Evolutionary conservation across 1,140 invertebrate genomes (phyloP).

Genomic region (Drosophila bocki): DNA sequence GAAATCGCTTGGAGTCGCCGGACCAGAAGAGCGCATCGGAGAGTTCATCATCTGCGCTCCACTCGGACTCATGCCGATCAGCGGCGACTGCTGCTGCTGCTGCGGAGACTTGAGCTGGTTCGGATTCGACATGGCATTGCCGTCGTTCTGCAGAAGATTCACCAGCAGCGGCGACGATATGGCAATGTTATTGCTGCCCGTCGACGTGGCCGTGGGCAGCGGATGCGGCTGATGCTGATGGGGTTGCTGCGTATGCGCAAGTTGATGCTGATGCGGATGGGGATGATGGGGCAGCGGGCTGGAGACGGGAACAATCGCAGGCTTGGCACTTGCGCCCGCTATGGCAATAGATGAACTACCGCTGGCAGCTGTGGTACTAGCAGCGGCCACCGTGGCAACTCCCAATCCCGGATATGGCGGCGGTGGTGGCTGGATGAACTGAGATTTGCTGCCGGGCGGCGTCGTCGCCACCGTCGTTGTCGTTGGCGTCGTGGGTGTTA

Average conservation of each 20-base stretch:
- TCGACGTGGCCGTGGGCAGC: slow-evolving; percentile 84
- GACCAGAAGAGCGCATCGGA: slow-evolving; percentile 61
- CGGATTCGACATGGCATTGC: slow-evolving; percentile 83
- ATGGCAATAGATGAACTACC: slow-evolving; percentile 55
- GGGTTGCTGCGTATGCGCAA: slow-evolving; percentile 7
- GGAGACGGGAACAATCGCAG: slow-evolving; percentile 46
- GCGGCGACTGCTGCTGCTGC: slow-evolving; percentile 60
- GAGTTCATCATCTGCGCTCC: slow-evolving; percentile 73
- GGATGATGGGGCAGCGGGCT: slow-evolving; percentile 52
- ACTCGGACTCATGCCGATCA: slow-evolving; percentile 73
- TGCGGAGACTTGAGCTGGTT: slow-evolving; percentile 75
- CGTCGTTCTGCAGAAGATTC: slow-evolving; percentile 95
- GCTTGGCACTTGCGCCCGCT: slow-evolving; percentile 49
- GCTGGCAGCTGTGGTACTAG: slow-evolving; percentile 7
- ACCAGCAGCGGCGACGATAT: slow-evolving; percentile 95
- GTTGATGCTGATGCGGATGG: slow-evolving; percentile 19
- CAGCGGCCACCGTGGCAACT: slow-evolving; percentile 27
- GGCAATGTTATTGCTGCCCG: slow-evolving; percentile 77
- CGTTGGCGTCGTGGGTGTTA: slow-evolving; percentile 40
- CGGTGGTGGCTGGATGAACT: slow-evolving; percentile 84
- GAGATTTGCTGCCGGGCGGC: slow-evolving; percentile 68
- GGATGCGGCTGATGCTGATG: slow-evolving; percentile 56
- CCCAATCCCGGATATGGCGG: slow-evolving; percentile 86
- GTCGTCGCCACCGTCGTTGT: slow-evolving; percentile 15
- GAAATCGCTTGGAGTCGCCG: slow-evolving; percentile 63